A percentile compares a stretch with the other conserved stretches of the same genome.
Evolutionary conservation across 1,140 invertebrate species (phyloP).

Genomic region (Papilio polyxenes): DNA sequence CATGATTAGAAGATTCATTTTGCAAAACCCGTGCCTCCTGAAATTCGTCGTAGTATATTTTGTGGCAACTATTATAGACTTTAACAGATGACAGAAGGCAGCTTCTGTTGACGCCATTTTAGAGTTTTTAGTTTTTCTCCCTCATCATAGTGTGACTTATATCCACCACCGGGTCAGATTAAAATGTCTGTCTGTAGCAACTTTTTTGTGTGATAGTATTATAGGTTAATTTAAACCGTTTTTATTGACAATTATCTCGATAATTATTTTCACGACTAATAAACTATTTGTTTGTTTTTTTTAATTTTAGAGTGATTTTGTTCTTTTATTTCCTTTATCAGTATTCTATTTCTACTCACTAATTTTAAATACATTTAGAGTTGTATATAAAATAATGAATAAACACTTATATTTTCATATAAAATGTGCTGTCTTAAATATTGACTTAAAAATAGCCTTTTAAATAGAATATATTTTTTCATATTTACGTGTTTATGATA

Average conservation of each 20-base stretch:
- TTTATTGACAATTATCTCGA: constrained; percentile 51
- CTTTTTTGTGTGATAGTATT: constrained; percentile 58
- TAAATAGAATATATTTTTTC: constrained; percentile 73
- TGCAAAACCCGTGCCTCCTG: no score
- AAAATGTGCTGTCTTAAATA: constrained; percentile 63
- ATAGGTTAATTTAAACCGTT: constrained; percentile 48
- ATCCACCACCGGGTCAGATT: constrained; percentile 33
- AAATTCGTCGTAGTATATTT: no score
- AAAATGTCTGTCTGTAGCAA: constrained; percentile 33
- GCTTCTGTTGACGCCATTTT: no score
- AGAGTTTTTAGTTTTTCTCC: no score
- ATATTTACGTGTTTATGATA: constrained; percentile 61
- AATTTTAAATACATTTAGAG: constrained; percentile 53
- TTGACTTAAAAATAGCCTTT: constrained; percentile 52
- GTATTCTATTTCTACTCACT: constrained; percentile 66
- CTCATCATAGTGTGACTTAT: no score
- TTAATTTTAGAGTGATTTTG: neutral
- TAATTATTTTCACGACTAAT: constrained; percentile 37
- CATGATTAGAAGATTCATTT: no score
- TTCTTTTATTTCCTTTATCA: constrained; percentile 52
- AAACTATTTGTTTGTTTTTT: neutral
- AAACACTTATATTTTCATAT: constrained; percentile 74
- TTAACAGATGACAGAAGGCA: no score
- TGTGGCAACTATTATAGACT: no score
- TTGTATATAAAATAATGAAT: constrained; percentile 69